phyloP scores from a whole-genome alignment of 92 coral and sea anemone species.

The Phymanthus crucifer region DNA sequence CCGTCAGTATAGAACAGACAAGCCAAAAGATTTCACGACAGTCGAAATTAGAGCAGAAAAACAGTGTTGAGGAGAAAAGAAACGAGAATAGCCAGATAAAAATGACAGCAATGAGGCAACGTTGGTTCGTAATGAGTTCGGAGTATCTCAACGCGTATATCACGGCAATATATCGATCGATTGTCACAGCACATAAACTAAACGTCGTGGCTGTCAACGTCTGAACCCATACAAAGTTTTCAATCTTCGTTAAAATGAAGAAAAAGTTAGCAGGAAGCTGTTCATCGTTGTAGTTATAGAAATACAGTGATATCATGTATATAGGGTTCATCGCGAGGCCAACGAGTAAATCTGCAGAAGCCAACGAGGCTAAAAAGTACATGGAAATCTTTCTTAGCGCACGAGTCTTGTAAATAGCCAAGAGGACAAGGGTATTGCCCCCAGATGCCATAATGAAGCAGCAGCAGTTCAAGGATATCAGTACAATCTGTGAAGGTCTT shows the following conservation, averaged over 20 bases:
- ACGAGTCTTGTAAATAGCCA: slow-evolving; percentile 37
- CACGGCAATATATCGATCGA: slow-evolving; percentile 58
- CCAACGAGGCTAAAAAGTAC: slow-evolving; percentile 45
- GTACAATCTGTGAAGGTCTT: background rate
- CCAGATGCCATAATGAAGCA: slow-evolving; percentile 43
- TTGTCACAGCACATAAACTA: slow-evolving; percentile 54
- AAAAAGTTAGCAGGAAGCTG: slow-evolving; percentile 15
- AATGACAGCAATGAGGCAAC: slow-evolving; percentile 32
- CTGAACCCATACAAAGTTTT: slow-evolving; percentile 59
- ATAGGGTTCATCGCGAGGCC: slow-evolving; percentile 50
- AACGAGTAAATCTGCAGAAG: slow-evolving; percentile 52
- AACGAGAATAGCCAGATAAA: slow-evolving; percentile 50
- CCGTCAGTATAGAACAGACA: slow-evolving; percentile 44
- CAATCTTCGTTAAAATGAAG: slow-evolving; percentile 22
- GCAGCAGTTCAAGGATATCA: background rate
- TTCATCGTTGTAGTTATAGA: background rate
- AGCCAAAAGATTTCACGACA: slow-evolving; percentile 53
- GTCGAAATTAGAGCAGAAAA: slow-evolving; percentile 24
- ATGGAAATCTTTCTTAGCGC: slow-evolving; percentile 27
- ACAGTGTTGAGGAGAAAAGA: slow-evolving; percentile 30
- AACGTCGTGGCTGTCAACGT: slow-evolving; percentile 61
- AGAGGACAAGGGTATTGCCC: slow-evolving; percentile 47
- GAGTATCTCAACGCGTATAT: slow-evolving; percentile 45
- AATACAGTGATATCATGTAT: slow-evolving; percentile 26
- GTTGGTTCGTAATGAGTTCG: slow-evolving; percentile 47